These are phyloP conservation scores for Catharus minimus DNA, from an alignment of 2,113 vertebrate genomes.

Conservation along the genomic window DNA sequence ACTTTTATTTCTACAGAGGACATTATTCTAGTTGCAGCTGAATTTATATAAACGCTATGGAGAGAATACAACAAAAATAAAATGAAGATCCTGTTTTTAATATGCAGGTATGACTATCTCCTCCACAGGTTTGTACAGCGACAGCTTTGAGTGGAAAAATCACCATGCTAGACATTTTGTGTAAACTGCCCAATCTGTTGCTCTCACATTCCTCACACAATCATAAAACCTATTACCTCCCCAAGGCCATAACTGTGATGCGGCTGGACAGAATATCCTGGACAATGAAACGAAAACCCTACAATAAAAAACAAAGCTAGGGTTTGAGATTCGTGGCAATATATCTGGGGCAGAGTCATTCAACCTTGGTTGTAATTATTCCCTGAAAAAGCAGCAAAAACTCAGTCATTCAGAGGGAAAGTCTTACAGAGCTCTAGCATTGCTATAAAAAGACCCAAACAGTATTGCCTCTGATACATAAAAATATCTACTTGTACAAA, in stretches of 20 bases:
- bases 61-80: neutral
- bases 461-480: neutral
- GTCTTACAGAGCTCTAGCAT: neutral
- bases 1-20: constrained; percentile 3
- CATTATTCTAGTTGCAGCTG: neutral
- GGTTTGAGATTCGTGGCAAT: neutral
- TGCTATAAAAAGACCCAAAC: neutral
- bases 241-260: neutral
- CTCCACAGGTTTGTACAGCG: neutral
- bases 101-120: neutral
- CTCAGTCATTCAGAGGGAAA: neutral
- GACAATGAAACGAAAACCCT: neutral
- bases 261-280: neutral
- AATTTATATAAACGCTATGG: neutral
- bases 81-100: neutral
- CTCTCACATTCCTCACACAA: constrained; percentile 2
- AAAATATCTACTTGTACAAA: neutral
- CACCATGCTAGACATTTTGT: neutral
- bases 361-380: constrained; percentile 6
- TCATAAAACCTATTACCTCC: constrained; percentile 24
- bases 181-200: constrained; percentile 15
- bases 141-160: constrained; percentile 15
- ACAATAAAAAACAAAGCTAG: constrained; percentile 12
- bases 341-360: constrained; percentile 14
- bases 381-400: neutral